Conservation (phyloP, 2,888 invertebrate genomes). For the Actias luna region DNA sequence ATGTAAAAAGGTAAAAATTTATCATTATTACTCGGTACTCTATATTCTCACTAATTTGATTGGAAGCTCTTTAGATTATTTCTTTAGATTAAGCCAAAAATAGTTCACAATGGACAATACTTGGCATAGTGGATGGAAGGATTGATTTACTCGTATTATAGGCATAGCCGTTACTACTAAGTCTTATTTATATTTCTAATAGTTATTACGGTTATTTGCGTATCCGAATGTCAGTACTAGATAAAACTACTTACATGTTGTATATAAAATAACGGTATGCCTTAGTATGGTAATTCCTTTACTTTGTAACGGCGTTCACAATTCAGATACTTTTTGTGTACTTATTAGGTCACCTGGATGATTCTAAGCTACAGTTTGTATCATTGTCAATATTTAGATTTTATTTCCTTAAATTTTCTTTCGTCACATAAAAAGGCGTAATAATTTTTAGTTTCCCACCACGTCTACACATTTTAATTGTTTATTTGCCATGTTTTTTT, state of each 20-base stretch:
- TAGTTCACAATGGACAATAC: not conserved
- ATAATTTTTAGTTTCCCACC: no score
- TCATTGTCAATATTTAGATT: no score
- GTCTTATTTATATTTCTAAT: not conserved
- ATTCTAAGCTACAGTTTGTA: no score
- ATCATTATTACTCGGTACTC: not conserved
- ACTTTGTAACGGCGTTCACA: no score
- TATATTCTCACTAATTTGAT: conserved; percentile 1
- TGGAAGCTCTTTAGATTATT: conserved; percentile 5
- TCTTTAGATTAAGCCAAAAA: not conserved
- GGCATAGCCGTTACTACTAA: not conserved
- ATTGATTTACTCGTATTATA: not conserved
- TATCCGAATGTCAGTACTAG: not conserved
- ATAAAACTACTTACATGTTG: not conserved
- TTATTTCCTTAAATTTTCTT: no score
- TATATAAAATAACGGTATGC: no score
- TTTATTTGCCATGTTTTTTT: no score
- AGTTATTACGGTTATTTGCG: not conserved
- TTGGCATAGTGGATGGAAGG: conserved; percentile 3
- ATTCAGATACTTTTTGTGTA: no score
- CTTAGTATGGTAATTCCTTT: no score
- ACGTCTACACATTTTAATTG: no score
- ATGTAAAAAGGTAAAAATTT: not conserved
- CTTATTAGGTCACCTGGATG: no score
- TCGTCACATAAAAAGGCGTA: no score